Evolutionary conservation across 2,797 vertebrate species (phyloP), one percentile per base, ranked within the genome.

Genomic region (Paramormyrops hopkinsi): DNA sequence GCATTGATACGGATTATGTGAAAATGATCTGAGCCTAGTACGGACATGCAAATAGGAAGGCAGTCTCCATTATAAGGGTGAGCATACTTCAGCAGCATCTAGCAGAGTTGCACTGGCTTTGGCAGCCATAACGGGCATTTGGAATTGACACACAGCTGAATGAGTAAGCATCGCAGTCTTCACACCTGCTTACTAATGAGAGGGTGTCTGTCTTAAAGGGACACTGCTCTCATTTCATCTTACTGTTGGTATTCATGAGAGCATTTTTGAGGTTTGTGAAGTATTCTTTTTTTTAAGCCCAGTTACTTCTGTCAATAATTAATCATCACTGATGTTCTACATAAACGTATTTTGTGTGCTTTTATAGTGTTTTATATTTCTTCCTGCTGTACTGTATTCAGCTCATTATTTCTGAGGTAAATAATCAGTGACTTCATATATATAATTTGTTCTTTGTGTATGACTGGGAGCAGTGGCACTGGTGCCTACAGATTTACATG

Each of bases 151-250:
- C 17, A 7, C 76, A 46, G 76, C 76, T 82, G 76, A 82, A 82
- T 82, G 37, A 82, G 76, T 82, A 82, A 82, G 41, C 76, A 46
- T 22, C 1, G 41, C 76, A 46, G 76, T 46, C 76, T 82, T 82
- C 76, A 46, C 76, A 82, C 76, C 76, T 82, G 76, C 76, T 46
- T 44, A 82, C 76, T 82, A 82, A 82, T 46, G 76, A 82, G 76
- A 82, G 41, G 19, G 41, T 3, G 17, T n/a, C 76, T 46, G 14
- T 82, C 41, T 82, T 44, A 82, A 82, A 82, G 76, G 37, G 37
- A 82, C 41, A 46, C 41, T 44, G 19, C 41, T 46, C 41, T 46
- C 19, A 82, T 46, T 82, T 82, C 73, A 6, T 79, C 6, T 25
- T 79, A n/a, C 73, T 79, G 8, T 44, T n/a, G 73, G 73, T 79